Evolutionary conservation across 2,888 invertebrate species (phyloP).

Genomic region (Leucophenga maculata): DNA sequence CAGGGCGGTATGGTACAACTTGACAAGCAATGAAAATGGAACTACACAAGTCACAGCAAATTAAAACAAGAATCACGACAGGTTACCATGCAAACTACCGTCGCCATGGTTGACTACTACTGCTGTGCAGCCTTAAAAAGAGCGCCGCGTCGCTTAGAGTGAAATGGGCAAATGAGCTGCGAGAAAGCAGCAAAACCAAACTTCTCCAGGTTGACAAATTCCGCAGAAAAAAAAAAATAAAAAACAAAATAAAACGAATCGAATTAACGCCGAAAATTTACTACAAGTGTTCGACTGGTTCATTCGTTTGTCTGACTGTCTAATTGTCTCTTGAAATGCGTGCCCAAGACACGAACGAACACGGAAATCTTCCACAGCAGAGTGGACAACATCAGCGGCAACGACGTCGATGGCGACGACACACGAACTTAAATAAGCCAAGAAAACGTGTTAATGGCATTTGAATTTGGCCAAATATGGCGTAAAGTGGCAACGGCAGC

Average conservation of each 20-base stretch:
- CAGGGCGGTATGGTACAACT: no score
- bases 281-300: constrained; percentile 54
- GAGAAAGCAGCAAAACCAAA: constrained; percentile 41
- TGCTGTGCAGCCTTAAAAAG: constrained; percentile 10
- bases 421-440: constrained; percentile 43
- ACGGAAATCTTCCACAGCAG: constrained; percentile 45
- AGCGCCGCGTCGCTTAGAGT: background rate
- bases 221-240: constrained; percentile 30
- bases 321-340: constrained; percentile 54
- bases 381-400: constrained; percentile 34
- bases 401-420: constrained; percentile 19
- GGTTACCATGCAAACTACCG: constrained; percentile 61
- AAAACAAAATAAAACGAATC: background rate
- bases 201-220: constrained; percentile 39
- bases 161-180: constrained; percentile 12
- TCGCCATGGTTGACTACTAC: constrained; percentile 9
- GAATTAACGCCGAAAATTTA: constrained; percentile 48
- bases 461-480: constrained; percentile 71
- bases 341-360: constrained; percentile 49
- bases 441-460: constrained; percentile 70
- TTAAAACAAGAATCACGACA: constrained; percentile 68
- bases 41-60: constrained; percentile 67
- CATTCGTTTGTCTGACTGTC: constrained; percentile 34
- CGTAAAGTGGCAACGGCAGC: constrained; percentile 30
- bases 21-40: constrained; percentile 46